A percentile compares a stretch with the other conserved stretches of the same genome.
Conservation (phyloP, 2,113 vertebrate species). For the Rhabdomys dilectus region DNA sequence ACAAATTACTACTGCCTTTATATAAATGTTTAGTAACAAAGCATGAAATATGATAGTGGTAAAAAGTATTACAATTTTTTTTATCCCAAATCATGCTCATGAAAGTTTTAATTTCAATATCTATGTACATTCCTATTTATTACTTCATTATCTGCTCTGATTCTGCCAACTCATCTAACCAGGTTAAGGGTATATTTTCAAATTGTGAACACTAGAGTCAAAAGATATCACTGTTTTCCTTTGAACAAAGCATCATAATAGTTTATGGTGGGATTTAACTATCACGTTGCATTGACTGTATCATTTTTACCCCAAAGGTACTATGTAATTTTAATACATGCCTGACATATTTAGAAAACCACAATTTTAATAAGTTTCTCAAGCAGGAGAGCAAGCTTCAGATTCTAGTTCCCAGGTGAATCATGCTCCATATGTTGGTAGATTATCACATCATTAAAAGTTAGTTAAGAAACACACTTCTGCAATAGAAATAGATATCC, state of each 20-base stretch:
- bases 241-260: not conserved
- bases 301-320: slow-evolving; percentile 34
- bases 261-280: not conserved
- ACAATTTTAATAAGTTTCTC: slow-evolving; percentile 30
- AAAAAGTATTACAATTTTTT: not conserved
- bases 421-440: not conserved
- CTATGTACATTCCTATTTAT: too few species aligned
- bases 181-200: not conserved
- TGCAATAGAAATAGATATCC: not conserved
- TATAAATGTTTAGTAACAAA: not conserved
- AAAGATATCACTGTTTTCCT: not conserved
- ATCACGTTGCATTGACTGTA: slow-evolving; percentile 12
- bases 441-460: not conserved
- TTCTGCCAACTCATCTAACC: not conserved
- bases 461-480: not conserved
- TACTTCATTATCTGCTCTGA: not conserved
- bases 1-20: not conserved
- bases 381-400: not conserved
- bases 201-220: not conserved
- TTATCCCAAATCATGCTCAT: not conserved
- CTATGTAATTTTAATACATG: slow-evolving; percentile 31
- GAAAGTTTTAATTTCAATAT: not conserved
- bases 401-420: not conserved
- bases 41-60: not conserved
- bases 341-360: slow-evolving; percentile 19